phyloP scores from a whole-genome alignment of 92 coral and sea anemone genomes.

The Epizoanthus scotinus region DNA sequence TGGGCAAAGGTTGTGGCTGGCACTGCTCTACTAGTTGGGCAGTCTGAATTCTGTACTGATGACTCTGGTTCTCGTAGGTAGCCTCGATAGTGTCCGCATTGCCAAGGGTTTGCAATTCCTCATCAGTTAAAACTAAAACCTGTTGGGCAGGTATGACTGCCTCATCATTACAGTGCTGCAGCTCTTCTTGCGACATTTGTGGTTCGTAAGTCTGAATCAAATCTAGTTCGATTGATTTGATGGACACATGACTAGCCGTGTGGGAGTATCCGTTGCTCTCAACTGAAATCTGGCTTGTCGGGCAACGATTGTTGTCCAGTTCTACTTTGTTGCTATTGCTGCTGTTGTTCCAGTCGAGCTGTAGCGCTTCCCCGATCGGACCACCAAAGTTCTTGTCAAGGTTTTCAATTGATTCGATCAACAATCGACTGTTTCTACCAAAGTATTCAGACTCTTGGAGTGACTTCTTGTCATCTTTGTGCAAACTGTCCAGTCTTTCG shows the following conservation, averaged over 20 bases:
- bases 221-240: conserved; percentile 23
- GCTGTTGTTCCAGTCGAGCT: conserved; percentile 39
- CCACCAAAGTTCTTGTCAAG: conserved; percentile 33
- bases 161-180: conserved; percentile 5
- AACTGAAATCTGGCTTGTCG: neutral
- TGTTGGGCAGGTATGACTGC: conserved; percentile 5
- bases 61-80: neutral
- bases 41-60: conserved; percentile 52
- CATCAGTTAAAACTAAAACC: conserved; percentile 26
- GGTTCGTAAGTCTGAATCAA: neutral
- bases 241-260: conserved; percentile 13
- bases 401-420: conserved; percentile 40
- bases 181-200: conserved; percentile 4
- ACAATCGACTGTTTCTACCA: conserved; percentile 22
- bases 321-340: neutral
- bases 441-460: conserved; percentile 24
- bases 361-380: conserved; percentile 51
- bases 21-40: conserved; percentile 78
- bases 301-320: neutral
- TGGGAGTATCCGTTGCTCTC: neutral
- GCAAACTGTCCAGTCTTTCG: conserved; percentile 13
- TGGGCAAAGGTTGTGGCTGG: conserved; percentile 59
- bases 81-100: neutral
- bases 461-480: neutral
- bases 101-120: neutral